Conservation (phyloP, 2,113 vertebrate genomes). For the Heterochromis multidens region DNA sequence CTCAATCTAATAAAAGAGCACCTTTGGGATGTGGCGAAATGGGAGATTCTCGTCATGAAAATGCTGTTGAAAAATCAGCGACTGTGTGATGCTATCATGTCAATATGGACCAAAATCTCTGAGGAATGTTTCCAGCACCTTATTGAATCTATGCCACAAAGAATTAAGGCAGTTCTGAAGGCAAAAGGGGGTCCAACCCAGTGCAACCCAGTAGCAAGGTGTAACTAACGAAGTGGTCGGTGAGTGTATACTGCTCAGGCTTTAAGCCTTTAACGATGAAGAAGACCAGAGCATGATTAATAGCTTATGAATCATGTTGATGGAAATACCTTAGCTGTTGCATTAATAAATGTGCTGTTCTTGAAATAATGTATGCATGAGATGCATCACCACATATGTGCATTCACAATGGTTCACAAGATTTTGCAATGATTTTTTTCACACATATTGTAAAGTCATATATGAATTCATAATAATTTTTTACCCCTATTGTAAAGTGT, state of each 20-base stretch:
- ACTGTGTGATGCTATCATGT: not conserved
- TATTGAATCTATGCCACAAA: not conserved
- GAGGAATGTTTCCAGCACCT: not conserved
- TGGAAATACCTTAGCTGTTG: not conserved
- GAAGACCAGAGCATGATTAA: not conserved
- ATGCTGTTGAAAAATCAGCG: not conserved
- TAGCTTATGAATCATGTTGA: not conserved
- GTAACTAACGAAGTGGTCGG: not conserved
- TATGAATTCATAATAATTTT: too few species aligned
- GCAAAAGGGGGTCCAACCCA: not conserved
- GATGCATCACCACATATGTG: not conserved
- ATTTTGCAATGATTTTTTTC: not conserved
- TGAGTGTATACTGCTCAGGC: not conserved
- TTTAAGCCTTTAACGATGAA: not conserved
- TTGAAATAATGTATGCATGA: not conserved
- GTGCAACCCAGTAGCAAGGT: not conserved
- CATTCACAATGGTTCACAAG: not conserved
- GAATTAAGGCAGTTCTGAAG: not conserved
- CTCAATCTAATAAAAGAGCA: not conserved
- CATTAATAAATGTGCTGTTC: not conserved
- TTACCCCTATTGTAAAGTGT: too few species aligned
- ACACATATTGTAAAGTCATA: not conserved
- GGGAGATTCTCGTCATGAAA: not conserved
- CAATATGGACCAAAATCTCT: not conserved
- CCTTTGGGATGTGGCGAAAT: not conserved